These are phyloP conservation scores for Eulemur rubriventer DNA, from an alignment of 2,797 vertebrate genomes.

Conservation along the genomic window DNA sequence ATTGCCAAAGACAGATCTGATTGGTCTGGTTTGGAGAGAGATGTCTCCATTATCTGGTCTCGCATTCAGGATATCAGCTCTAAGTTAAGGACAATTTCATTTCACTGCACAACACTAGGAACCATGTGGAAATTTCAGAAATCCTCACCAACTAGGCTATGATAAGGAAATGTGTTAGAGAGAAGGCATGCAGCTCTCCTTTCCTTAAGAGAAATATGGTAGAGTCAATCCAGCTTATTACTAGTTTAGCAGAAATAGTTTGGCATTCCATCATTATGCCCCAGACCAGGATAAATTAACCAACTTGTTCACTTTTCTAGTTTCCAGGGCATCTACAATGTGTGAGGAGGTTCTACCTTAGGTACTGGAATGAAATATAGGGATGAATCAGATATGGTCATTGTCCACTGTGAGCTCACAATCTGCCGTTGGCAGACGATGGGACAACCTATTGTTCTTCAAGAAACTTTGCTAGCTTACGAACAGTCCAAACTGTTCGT, in stretches of 20 bases:
- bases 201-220: neutral
- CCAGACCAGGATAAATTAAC: neutral
- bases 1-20: constrained; percentile 6
- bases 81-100: neutral
- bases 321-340: neutral
- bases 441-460: neutral
- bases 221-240: neutral
- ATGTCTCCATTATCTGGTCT: constrained; percentile 19
- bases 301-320: neutral
- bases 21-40: neutral
- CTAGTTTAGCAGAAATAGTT: constrained; percentile 20
- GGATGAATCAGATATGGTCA: neutral
- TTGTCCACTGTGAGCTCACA: neutral
- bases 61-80: neutral
- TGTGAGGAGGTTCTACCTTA: neutral
- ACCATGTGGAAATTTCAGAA: neutral
- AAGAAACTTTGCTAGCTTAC: neutral
- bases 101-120: neutral
- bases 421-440: neutral
- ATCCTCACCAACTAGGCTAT: neutral
- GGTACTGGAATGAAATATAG: neutral
- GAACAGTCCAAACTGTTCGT: neutral
- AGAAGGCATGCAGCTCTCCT: neutral
- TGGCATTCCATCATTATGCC: neutral
- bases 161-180: neutral